Conservation (phyloP, 2,888 invertebrate species). For the Ceratothoa steindachneri region DNA sequence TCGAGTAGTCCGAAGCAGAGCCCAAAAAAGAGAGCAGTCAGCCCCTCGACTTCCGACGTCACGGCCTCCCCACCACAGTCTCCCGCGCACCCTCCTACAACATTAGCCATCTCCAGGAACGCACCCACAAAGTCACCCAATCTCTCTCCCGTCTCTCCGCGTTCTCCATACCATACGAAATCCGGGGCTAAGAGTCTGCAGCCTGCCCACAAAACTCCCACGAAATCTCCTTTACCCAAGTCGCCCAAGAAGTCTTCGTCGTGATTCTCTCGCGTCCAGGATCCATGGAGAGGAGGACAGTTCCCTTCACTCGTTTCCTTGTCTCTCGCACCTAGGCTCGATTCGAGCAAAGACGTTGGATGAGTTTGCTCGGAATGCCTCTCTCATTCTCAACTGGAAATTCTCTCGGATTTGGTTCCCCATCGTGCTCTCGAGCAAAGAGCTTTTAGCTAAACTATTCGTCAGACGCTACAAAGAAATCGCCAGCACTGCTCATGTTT, state of each 20-base stretch:
- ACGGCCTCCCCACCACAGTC: constrained; percentile 6
- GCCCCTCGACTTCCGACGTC: background rate
- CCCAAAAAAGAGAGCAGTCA: constrained; percentile 16
- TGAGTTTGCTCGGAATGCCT: background rate
- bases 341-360: background rate
- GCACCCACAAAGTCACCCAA: constrained; percentile 19
- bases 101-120: constrained; percentile 34
- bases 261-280: constrained; percentile 18
- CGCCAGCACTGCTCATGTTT: background rate
- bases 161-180: constrained; percentile 21
- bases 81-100: constrained; percentile 32
- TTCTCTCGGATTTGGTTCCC: background rate
- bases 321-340: background rate
- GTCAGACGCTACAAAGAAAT: background rate
- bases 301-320: background rate
- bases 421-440: too few species aligned
- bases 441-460: background rate
- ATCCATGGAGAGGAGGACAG: background rate
- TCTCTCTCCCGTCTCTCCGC: constrained; percentile 37
- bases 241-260: constrained; percentile 23
- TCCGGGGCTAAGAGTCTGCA: constrained; percentile 4
- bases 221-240: background rate
- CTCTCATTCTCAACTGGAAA: background rate
- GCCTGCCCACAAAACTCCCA: constrained; percentile 6
- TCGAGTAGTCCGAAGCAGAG: constrained; percentile 13